Conservation (phyloP, 2,888 invertebrate genomes). For the Euplagia quadripunctaria region DNA sequence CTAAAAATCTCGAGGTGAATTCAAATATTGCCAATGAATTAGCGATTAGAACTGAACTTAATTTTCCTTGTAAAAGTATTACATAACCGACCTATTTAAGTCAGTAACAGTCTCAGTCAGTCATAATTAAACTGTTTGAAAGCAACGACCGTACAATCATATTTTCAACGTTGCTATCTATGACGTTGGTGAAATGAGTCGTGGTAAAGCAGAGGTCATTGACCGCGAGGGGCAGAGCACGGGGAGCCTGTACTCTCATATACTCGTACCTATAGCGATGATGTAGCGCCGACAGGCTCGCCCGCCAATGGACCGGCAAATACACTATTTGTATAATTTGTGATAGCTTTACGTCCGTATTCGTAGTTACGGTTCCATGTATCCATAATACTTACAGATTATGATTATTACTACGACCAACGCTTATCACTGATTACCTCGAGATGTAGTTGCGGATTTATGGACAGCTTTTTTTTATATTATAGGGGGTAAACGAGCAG, state of each 20-base stretch:
- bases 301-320: slow-evolving; percentile 3
- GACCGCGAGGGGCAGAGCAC: neutral
- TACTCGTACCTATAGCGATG: neutral
- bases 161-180: neutral
- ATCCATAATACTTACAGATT: neutral
- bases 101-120: neutral
- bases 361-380: neutral
- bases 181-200: neutral
- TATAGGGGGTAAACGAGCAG: too few relatives aligned
- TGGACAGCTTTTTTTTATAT: neutral
- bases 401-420: too few relatives aligned
- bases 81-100: neutral
- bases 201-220: neutral
- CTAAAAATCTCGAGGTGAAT: neutral
- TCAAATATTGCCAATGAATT: neutral
- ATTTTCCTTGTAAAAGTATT: neutral
- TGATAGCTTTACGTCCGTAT: neutral
- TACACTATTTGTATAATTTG: slow-evolving; percentile 9
- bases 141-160: neutral
- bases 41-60: neutral
- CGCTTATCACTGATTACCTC: neutral
- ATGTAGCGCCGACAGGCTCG: neutral
- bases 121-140: neutral
- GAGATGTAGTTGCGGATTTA: neutral
- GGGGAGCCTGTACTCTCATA: neutral